Conservation (phyloP, 2,888 invertebrate genomes). For the Archips crataeganus region DNA sequence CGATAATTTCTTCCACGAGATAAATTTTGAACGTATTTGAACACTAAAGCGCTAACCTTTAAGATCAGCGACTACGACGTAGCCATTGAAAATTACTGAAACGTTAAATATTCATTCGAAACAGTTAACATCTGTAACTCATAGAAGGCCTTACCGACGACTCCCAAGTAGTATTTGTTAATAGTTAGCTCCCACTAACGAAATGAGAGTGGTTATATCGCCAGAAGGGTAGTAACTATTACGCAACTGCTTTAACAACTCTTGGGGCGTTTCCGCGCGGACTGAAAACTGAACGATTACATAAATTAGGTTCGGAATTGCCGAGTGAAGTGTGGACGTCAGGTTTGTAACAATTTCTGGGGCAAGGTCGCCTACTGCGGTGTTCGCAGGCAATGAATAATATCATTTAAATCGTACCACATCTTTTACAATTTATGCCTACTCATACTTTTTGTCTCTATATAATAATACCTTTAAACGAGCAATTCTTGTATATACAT, state of each 20-base stretch:
- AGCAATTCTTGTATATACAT: too few relatives aligned
- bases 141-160: neutral
- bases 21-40: neutral
- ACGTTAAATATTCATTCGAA: neutral
- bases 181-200: neutral
- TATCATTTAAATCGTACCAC: conserved; percentile 33
- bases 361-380: conserved; percentile 39
- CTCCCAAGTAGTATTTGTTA: neutral
- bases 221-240: conserved; percentile 7
- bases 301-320: conserved; percentile 35
- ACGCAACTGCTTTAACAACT: conserved; percentile 27
- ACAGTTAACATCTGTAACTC: neutral
- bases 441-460: neutral
- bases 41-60: neutral
- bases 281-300: conserved; percentile 33
- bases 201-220: neutral
- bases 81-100: neutral
- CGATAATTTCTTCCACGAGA: neutral
- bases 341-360: conserved; percentile 38
- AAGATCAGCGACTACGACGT: neutral
- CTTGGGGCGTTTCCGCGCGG: conserved; percentile 15
- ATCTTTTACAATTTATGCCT: conserved; percentile 13
- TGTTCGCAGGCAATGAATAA: conserved; percentile 37
- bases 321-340: conserved; percentile 39
- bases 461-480: too few relatives aligned